phyloP scores from a whole-genome alignment of 2,113 vertebrate genomes.

The Embiotoca jacksoni region DNA sequence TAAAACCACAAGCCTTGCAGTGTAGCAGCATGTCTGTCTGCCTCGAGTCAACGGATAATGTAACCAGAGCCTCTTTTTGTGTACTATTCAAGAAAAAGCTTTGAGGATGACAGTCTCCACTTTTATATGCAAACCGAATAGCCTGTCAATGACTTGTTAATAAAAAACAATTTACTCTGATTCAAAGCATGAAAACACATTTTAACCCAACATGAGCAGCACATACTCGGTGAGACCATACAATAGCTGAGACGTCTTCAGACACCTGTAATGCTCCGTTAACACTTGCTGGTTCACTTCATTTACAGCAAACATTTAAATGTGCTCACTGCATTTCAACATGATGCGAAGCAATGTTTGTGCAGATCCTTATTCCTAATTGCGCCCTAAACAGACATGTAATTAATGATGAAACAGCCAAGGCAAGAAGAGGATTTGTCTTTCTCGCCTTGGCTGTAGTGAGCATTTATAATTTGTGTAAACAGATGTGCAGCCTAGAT shows the following conservation, averaged over 20 bases:
- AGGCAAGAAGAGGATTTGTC: not conserved
- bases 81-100: slow-evolving; percentile 44
- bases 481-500: slow-evolving; percentile 71
- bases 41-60: slow-evolving; percentile 51
- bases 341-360: not conserved
- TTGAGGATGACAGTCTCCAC: slow-evolving; percentile 11
- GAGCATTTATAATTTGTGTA: slow-evolving; percentile 75
- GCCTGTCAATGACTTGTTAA: slow-evolving; percentile 47
- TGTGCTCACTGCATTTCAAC: not conserved
- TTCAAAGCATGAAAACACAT: slow-evolving; percentile 13
- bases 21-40: slow-evolving; percentile 47
- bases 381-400: not conserved
- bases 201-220: slow-evolving; percentile 7
- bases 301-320: slow-evolving; percentile 4
- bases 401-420: slow-evolving; percentile 3
- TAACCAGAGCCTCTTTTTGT: slow-evolving; percentile 54
- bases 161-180: slow-evolving; percentile 32
- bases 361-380: not conserved
- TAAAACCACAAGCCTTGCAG: slow-evolving; percentile 74
- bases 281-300: slow-evolving; percentile 3
- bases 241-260: not conserved
- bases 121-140: slow-evolving; percentile 53
- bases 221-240: not conserved
- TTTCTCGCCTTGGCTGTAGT: not conserved
- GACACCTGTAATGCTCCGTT: not conserved